Percentiles rank a stretch among this genome's conserved stretches.
These are phyloP conservation scores for Acropternis orthonyx DNA, from an alignment of 2,797 vertebrate genomes.

Conservation along the genomic window DNA sequence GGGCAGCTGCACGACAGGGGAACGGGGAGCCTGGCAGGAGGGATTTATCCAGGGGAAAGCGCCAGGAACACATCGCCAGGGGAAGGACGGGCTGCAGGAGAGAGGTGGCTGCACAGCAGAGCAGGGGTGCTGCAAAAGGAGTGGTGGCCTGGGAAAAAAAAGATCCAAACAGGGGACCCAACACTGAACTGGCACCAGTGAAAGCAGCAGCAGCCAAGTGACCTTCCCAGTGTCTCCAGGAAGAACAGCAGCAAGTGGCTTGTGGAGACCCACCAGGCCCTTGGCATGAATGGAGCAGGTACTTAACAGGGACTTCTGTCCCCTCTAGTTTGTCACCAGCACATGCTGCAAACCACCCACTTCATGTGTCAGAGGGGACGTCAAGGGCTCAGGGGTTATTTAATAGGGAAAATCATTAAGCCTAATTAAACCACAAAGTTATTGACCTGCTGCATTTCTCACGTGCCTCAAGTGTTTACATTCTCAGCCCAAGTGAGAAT, in stretches of 20 bases:
- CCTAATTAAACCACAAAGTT: background rate
- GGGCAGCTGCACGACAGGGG: background rate
- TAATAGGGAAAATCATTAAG: background rate
- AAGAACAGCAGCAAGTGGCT: rapidly evolving
- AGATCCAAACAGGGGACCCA: background rate
- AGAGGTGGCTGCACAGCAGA: no score
- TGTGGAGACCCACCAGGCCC: rapidly evolving
- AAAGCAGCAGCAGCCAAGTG: background rate
- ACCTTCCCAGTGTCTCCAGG: background rate
- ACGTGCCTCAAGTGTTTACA: background rate
- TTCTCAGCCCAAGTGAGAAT: background rate
- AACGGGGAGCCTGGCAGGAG: background rate
- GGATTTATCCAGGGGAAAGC: rapidly evolving
- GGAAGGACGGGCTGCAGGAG: background rate
- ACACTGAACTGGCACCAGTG: rapidly evolving
- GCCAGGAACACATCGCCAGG: rapidly evolving
- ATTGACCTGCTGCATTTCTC: background rate
- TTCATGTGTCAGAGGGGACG: background rate
- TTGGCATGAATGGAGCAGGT: rapidly evolving
- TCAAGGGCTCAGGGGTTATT: background rate
- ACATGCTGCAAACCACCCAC: rapidly evolving
- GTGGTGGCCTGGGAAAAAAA: background rate
- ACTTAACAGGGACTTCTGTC: background rate
- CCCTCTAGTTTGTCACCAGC: background rate
- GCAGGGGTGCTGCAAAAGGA: no score